Evolutionary conservation across 2,113 vertebrate genomes (phyloP), one percentile per base, ranked within the genome.

Genomic region (Himantopus leucocephalus): DNA sequence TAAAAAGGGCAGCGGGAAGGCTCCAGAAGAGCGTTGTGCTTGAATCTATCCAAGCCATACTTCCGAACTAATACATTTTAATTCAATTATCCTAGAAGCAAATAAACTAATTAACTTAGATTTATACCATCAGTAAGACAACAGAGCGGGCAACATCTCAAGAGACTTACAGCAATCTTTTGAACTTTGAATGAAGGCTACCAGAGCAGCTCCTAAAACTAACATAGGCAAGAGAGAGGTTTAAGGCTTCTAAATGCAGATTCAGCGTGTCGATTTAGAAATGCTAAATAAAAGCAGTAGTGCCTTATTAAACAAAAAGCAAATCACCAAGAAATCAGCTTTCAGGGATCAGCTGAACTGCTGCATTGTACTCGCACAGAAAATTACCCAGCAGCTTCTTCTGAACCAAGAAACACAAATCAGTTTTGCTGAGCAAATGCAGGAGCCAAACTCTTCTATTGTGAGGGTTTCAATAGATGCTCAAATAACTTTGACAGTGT

Each of bases 401-500:
- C 77, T 86, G 72, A 92, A 91, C 12, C 18, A 93, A 92, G 84
- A 95, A 94, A 81, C 77, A 95, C 74, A 72, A 94, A 96, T 96
- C 90, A 93, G 86, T 93, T 95, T 95, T 96, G 56, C 92, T 91
- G 41, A 85, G 93, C 4, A 12, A 96, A 96, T 41, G 79, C 88
- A 84, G 48, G 83, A 92, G 96, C 96, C 93, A 93, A 94, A 96
- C 94, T 93, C 85, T 90, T 92, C 90, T 74, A 96, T 97, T 97
- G 97, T 97, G 91, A 95, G 52, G 63, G 87, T 92, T 97, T 97
- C 96, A 96, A 97, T 92, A 96, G 96, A 75, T 8, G 21, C 80
- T 96, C 96, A 96, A 97, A 96, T 95, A 97, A 95, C 93, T 96
- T 95, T 85, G 93, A 96, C 96, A 96, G 90, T 10, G 5, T 34